Percentiles rank a stretch among this genome's conserved stretches.
These are phyloP conservation scores for Cydia strobilella DNA, from an alignment of 1,140 invertebrate genomes.

Conservation along the genomic window DNA sequence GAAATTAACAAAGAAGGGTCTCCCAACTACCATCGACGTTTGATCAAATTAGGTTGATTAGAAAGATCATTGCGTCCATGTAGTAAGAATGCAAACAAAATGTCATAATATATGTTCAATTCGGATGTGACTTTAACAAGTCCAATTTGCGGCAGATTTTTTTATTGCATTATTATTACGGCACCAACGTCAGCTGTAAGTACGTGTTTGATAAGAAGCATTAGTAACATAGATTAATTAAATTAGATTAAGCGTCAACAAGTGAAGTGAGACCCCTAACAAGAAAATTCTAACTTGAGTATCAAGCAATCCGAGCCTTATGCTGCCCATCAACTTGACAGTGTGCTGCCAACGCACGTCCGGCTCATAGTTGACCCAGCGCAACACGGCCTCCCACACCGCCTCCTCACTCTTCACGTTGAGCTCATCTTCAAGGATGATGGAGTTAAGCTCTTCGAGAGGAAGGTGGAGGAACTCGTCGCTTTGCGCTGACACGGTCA, in stretches of 20 bases:
- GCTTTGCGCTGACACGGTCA: conserved; percentile 84
- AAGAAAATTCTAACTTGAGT: conserved; percentile 81
- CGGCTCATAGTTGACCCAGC: conserved; percentile 83
- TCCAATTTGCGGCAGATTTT: too few relatives aligned
- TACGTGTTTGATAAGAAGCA: too few relatives aligned
- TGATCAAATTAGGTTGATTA: background rate
- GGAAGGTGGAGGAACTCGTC: conserved; percentile 86
- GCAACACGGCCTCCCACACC: conserved; percentile 81
- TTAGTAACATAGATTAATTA: too few relatives aligned
- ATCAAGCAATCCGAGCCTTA: conserved; percentile 91
- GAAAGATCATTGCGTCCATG: too few relatives aligned
- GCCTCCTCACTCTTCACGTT: conserved; percentile 84
- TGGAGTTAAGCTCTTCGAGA: conserved; percentile 84
- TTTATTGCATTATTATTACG: too few relatives aligned
- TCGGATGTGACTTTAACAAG: too few relatives aligned
- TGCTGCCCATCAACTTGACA: conserved; percentile 87
- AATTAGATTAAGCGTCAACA: too few relatives aligned
- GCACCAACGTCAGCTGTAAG: too few relatives aligned
- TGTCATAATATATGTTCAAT: too few relatives aligned
- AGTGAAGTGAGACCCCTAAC: too few relatives aligned
- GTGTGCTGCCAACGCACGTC: conserved; percentile 84
- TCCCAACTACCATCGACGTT: background rate
- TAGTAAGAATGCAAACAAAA: too few relatives aligned
- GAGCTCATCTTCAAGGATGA: conserved; percentile 88
- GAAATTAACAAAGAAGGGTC: background rate